phyloP scores from a whole-genome alignment of 1,140 invertebrate species.

The Metopolophium dirhodum region DNA sequence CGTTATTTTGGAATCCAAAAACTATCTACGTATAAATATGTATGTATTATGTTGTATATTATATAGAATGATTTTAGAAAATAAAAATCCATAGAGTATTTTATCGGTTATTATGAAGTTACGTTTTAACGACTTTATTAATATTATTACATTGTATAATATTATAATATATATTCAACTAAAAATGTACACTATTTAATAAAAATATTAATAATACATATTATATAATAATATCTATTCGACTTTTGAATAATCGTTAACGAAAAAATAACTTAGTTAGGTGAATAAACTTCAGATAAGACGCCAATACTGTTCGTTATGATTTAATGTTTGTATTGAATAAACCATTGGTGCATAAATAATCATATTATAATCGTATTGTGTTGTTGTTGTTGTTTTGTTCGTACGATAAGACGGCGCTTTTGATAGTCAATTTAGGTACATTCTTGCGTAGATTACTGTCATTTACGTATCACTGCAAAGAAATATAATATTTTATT shows the following conservation, averaged over 20 bases:
- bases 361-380: background rate
- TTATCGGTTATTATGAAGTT: conserved; percentile 33
- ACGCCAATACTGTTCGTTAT: background rate
- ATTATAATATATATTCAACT: background rate
- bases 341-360: background rate
- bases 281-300: background rate
- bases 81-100: background rate
- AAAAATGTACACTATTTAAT: conserved; percentile 19
- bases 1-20: conserved; percentile 20
- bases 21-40: conserved; percentile 3
- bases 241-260: background rate
- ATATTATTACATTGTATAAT: conserved; percentile 22
- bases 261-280: conserved; percentile 14
- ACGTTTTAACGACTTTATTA: background rate
- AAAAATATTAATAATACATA: conserved; percentile 2
- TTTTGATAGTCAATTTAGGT: background rate
- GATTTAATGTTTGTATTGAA: background rate
- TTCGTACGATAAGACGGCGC: background rate
- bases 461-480: too few species aligned
- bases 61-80: background rate
- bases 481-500: background rate
- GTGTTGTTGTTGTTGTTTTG: background rate
- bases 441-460: background rate
- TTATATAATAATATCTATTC: background rate
- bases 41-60: background rate